phyloP scores from a whole-genome alignment of 2,797 vertebrate species.

The Alexandromys oeconomus region DNA sequence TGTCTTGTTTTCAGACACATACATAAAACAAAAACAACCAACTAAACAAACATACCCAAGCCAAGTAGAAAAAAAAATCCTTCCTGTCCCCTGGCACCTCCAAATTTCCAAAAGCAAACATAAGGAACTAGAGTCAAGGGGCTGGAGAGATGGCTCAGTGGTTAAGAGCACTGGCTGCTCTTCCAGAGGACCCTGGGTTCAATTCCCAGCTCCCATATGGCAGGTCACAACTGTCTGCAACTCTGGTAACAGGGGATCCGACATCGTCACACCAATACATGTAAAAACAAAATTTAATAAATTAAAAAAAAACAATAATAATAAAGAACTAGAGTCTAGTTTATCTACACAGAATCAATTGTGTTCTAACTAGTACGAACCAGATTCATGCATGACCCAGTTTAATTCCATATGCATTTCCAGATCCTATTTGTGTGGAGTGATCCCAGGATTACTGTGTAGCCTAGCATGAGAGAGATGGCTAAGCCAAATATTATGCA shows the following conservation, averaged over 20 bases:
- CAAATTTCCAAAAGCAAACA: not conserved
- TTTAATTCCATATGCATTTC: not conserved
- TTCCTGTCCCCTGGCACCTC: not conserved
- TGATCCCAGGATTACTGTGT: not conserved
- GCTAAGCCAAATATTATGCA: not conserved
- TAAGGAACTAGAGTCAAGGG: not conserved
- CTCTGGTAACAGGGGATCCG: not conserved
- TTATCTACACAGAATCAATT: rapidly evolving
- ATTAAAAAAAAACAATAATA: not conserved
- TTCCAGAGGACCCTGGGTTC: not conserved
- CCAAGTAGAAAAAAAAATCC: not conserved
- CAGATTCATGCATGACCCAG: not conserved
- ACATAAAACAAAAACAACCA: not conserved
- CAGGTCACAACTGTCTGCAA: not conserved
- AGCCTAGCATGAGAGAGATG: not conserved
- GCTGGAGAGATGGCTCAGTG: not conserved
- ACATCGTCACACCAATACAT: not conserved
- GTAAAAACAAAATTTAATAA: not conserved
- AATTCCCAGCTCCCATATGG: not conserved
- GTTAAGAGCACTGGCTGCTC: not conserved
- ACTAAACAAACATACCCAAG: not conserved
- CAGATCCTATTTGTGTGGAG: not conserved
- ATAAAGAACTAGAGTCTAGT: not conserved
- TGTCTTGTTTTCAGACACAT: not conserved
- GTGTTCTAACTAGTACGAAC: not conserved